Evolutionary conservation across 2,888 invertebrate species (phyloP).

Genomic region (Ceramica pisi): DNA sequence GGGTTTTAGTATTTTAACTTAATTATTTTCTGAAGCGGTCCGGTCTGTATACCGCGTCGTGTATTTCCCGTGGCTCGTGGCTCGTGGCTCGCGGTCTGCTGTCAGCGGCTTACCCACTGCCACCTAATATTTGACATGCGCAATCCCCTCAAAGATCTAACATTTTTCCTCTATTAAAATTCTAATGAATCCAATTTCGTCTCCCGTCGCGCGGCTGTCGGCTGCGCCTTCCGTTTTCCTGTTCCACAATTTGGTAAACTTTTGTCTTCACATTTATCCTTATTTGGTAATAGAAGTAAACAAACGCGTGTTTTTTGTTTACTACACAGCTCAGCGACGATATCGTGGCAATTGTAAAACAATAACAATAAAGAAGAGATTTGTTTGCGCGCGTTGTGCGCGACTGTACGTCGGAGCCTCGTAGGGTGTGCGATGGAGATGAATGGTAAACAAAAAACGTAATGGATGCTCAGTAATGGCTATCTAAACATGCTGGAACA

Average conservation of each 20-base stretch:
- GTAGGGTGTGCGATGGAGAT: neutral
- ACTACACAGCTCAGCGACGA: neutral
- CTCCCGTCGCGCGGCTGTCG: neutral
- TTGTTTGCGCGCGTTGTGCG: neutral
- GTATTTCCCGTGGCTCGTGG: no score
- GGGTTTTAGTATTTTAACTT: no score
- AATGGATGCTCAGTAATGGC: constrained; percentile 18
- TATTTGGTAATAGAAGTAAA: constrained; percentile 37
- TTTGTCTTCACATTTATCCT: constrained; percentile 34
- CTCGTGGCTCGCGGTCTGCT: neutral
- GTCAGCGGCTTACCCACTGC: neutral
- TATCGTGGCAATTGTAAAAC: constrained; percentile 23
- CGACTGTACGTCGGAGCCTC: neutral
- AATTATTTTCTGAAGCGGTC: no score
- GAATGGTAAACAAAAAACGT: constrained; percentile 5
- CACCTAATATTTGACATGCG: neutral
- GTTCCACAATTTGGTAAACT: constrained; percentile 21
- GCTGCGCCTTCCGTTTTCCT: constrained; percentile 18
- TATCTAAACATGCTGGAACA: constrained; percentile 15
- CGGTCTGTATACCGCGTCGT: neutral
- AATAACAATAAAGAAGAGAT: constrained; percentile 33
- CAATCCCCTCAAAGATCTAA: neutral
- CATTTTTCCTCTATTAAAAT: constrained; percentile 19
- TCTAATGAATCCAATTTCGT: constrained; percentile 25
- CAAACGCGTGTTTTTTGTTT: constrained; percentile 35